Evolutionary conservation across 2,797 vertebrate genomes (phyloP).

Genomic region (Salmo trutta): DNA sequence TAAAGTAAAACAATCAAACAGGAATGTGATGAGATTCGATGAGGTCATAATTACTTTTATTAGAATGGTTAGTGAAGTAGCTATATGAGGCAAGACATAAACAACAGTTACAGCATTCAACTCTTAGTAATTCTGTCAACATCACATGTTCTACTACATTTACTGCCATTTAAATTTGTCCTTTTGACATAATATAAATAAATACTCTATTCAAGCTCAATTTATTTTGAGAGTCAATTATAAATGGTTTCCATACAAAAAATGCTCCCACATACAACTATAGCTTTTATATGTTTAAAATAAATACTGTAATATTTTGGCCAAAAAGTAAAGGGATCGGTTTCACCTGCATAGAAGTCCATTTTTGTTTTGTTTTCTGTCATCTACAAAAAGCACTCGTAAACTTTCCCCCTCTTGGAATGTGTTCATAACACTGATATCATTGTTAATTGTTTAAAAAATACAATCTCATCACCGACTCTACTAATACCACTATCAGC

Average conservation of each 20-base stretch:
- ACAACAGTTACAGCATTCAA: slow-evolving; percentile 42
- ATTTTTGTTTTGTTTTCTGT: slow-evolving; percentile 15
- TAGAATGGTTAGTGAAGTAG: slow-evolving; percentile 45
- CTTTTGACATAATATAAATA: background rate
- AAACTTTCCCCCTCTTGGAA: slow-evolving; percentile 60
- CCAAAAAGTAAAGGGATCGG: background rate
- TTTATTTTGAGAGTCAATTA: slow-evolving; percentile 15
- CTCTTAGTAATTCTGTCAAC: slow-evolving; percentile 17
- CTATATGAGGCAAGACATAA: slow-evolving; percentile 3
- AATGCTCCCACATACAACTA: background rate
- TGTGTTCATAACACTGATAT: slow-evolving; percentile 48
- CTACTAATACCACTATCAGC: slow-evolving; percentile 14
- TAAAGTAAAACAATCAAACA: background rate
- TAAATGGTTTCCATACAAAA: background rate
- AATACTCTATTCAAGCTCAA: background rate
- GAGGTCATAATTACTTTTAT: slow-evolving; percentile 52
- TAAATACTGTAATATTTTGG: background rate
- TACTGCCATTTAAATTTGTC: slow-evolving; percentile 15
- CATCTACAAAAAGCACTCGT: slow-evolving; percentile 32
- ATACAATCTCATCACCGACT: slow-evolving; percentile 17
- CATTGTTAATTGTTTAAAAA: slow-evolving; percentile 23
- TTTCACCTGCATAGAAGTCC: background rate
- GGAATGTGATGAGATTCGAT: background rate
- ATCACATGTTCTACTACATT: slow-evolving; percentile 37
- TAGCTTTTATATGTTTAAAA: background rate